Base-by-base conservation (phyloP, 92 coral and sea anemone genomes). In the Epizoanthus fatuus region DNA sequence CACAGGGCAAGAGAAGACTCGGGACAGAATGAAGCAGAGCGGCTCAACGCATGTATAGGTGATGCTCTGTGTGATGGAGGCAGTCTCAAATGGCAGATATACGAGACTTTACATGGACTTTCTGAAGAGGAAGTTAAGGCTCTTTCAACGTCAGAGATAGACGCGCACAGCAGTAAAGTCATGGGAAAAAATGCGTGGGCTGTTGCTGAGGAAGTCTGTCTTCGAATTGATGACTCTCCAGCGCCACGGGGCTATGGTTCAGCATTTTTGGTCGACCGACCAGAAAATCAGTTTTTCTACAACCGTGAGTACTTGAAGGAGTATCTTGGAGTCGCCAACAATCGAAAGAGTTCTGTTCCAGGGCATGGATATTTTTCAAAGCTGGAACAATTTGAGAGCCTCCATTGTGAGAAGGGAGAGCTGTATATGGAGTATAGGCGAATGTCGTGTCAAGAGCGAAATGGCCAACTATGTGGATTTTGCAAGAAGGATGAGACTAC, bases 121-220 rank as follows among this genome's bases (percentile, higher is more conserved):
- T 87, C 91, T 60, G 83, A 62, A 75, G 91, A 87, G 19, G 86
- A 81, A 16, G 62, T 87, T 29, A 72, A 59, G 20, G 63, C 17
- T 20, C 81, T 55, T 25, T 42, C 81, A 77, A 55, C 49, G 37
- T 69, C 75, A 44, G 91, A 81, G 64, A 85, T 80, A 39, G 76
- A 71, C 19, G 62, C 68, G 52, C 55, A 73, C 68, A 40, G 60
- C 54, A 70, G 69, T 70, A 66, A 55, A 86, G 66, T 69, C 63
- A 71, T 81, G 72, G 78, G 88, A 83, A 88, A 83, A 83, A 83
- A 81, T 88, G 92, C 92, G 45, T 88, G 88, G 88, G 88, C 79
- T 51, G 92, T 88, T 29, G 56, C 88, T 57, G 81, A 83, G 60
- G 84, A 88, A 83, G 88, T 88, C 39, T 57, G 59, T 88, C 84